Conservation (phyloP, 2,888 invertebrate genomes). For the Phytoseiulus persimilis region DNA sequence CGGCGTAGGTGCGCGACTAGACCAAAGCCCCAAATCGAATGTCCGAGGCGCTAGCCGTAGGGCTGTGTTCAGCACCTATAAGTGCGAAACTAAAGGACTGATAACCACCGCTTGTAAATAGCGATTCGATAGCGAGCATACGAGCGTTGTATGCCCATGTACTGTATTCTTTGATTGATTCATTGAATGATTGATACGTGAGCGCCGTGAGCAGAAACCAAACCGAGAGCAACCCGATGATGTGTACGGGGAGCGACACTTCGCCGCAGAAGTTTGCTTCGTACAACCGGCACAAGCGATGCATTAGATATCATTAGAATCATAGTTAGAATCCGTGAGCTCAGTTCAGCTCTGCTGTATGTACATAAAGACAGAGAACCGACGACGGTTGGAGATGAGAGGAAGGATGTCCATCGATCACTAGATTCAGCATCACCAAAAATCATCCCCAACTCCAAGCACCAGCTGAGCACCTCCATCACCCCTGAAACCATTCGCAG, state of each 20-base stretch:
- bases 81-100: not conserved
- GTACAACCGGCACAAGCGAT: conserved; percentile 37
- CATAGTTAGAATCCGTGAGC: not conserved
- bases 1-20: not conserved
- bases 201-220: conserved; percentile 5
- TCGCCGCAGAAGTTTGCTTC: not conserved
- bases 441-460: not conserved
- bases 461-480: not conserved
- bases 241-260: not conserved
- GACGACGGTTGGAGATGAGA: not conserved
- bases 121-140: not conserved
- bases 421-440: not conserved
- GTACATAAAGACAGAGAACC: not conserved
- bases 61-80: not conserved
- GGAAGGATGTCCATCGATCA: not conserved
- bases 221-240: not conserved
- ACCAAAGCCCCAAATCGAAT: not conserved
- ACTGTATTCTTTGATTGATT: not conserved
- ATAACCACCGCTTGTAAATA: not conserved
- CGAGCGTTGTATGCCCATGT: not conserved
- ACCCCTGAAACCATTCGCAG: not conserved
- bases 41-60: not conserved
- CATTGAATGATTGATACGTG: not conserved
- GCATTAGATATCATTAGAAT: conserved; percentile 12
- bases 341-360: not conserved